A percentile compares a stretch with the other conserved stretches of the same genome.
These are phyloP conservation scores for Papilio elwesi DNA, from an alignment of 2,888 invertebrate genomes.

Conservation along the genomic window DNA sequence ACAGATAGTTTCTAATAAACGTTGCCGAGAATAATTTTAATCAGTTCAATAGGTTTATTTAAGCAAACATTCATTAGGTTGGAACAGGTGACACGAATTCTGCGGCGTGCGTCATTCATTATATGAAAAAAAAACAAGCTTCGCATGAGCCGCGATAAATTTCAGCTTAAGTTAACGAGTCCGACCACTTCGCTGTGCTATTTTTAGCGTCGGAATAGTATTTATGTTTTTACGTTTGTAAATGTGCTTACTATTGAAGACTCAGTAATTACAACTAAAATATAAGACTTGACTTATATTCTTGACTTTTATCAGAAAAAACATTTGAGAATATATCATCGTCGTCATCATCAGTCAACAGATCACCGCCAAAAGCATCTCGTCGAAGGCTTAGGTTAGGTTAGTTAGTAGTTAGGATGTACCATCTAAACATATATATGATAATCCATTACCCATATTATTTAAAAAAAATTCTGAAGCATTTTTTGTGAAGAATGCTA, in stretches of 20 bases:
- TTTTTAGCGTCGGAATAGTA: constrained; percentile 17
- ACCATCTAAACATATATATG: no score
- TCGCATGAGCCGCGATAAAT: constrained; percentile 15
- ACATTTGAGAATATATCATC: no score
- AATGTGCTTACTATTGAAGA: neutral
- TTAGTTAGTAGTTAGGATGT: no score
- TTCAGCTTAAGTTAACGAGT: constrained; percentile 35
- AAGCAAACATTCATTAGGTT: constrained; percentile 5
- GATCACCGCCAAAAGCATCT: no score
- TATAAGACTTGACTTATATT: neutral
- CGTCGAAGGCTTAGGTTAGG: no score
- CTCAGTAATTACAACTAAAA: neutral
- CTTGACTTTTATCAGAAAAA: neutral
- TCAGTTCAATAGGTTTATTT: no score
- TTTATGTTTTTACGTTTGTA: constrained; percentile 16
- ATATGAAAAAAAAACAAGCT: constrained; percentile 10
- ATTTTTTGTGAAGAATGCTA: no score
- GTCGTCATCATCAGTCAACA: no score
- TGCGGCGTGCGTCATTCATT: neutral
- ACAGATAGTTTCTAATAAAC: no score
- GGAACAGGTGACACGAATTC: constrained; percentile 14
- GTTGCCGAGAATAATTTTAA: no score
- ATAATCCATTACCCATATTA: no score
- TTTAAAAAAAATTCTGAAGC: no score
- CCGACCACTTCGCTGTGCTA: constrained; percentile 22